Base-by-base conservation (phyloP, 2,797 vertebrate species). In the Mormyrops boulengeri region DNA sequence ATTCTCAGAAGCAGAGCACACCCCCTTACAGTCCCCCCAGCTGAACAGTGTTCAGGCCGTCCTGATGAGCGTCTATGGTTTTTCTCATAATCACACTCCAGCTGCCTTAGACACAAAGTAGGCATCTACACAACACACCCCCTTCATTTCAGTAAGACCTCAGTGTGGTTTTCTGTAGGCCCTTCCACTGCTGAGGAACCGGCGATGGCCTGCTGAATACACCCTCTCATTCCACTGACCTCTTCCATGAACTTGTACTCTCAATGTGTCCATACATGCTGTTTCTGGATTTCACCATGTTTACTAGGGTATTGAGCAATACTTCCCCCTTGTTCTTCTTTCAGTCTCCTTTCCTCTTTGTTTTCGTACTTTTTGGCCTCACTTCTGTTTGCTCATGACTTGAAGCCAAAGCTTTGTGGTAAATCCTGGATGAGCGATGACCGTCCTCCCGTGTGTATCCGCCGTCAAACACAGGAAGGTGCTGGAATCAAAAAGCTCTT, bases 401-500 rank as follows among this genome's bases (percentile, higher is more conserved):
- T 12, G 26, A 62, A 66, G 52, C 55, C 87, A 88, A 38, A 87
- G 53, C 53, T 87, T 87, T 60, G 53, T n/a, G 90, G 62, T 77
- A 30, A 77, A 50, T n/a, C 52, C 30, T 52, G 26, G 87, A n/a
- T 86, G 89, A 86, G 87, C 57, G 22, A 34, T 38, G 30, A 44
- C 88, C 84, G 62, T 47, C 89, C 88, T 2, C 89, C 89, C 52
- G 60, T 80, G 57, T 55, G 82, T 73, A 88, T 91, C 91, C 87
- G 86, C 85, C n/a, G 49, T 89, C 90, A 77, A 88, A 87, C 88
- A 90, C 92, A 92, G 91, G 92, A 92, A 92, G 88, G 57, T 60
- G 87, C 85, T 91, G 41, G 22, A 84, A 85, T 91, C 90, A 82
- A 62, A 92, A 90, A 89, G 86, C 84, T 12, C 90, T 92, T 93